A percentile compares a stretch with the other conserved stretches of the same genome.
phyloP scores from a whole-genome alignment of 2,888 invertebrate genomes.

The Ditula angustiorana region DNA sequence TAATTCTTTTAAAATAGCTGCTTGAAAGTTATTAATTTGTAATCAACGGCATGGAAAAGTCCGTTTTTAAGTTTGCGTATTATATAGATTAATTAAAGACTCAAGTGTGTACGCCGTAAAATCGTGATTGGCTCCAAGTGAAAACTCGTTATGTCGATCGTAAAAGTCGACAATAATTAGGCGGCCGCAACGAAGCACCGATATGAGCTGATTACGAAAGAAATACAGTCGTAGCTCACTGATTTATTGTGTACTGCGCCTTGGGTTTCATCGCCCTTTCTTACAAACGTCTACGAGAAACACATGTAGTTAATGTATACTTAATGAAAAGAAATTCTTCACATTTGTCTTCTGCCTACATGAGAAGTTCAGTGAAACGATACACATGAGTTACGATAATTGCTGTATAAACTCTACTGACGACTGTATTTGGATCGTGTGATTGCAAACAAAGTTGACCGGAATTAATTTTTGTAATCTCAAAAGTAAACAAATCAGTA shows the following conservation, averaged over 20 bases:
- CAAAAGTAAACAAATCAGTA: conserved; percentile 30
- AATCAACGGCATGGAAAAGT: conserved; percentile 14
- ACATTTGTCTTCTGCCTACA: conserved; percentile 68
- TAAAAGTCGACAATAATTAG: conserved; percentile 85
- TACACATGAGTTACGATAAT: conserved; percentile 24
- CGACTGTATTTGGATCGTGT: conserved; percentile 9
- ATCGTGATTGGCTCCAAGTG: conserved; percentile 83
- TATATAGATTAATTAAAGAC: conserved; percentile 71
- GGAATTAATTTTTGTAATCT: conserved; percentile 9
- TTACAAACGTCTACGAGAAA: conserved; percentile 54
- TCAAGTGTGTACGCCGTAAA: conserved; percentile 74
- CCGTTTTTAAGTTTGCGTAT: conserved; percentile 31
- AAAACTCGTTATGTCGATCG: conserved; percentile 83
- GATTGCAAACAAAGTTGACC: conserved; percentile 21
- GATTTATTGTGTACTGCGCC: conserved; percentile 74
- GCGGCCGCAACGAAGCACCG: conserved; percentile 78
- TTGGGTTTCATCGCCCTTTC: conserved; percentile 71
- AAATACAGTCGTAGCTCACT: conserved; percentile 81
- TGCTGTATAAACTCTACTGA: conserved; percentile 25
- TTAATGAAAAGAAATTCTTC: conserved; percentile 73
- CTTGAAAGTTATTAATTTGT: too few species aligned
- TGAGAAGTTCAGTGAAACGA: conserved; percentile 46
- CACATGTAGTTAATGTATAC: conserved; percentile 65
- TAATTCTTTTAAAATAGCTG: too few species aligned
- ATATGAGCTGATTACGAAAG: conserved; percentile 85